Evolutionary conservation across 2,113 vertebrate genomes (phyloP), one percentile per base, ranked within the genome.

Genomic region (Emydura subglobosa): DNA sequence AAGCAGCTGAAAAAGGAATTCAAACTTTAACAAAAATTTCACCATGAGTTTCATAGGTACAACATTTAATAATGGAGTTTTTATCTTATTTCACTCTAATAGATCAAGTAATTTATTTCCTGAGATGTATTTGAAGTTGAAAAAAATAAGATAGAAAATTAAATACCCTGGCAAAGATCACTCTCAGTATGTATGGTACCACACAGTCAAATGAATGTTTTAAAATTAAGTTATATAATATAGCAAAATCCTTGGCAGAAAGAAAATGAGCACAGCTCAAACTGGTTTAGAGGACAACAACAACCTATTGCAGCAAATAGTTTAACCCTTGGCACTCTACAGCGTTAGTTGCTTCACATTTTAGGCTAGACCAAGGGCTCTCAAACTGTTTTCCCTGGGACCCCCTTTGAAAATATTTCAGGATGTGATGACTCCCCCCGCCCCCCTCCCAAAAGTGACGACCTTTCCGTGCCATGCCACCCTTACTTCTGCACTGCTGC

Each of bases 151-250:
- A 4, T 57, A 54, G 49, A 89, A 91, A 94, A 92, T 74, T 5
- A 65, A 95, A 91, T 57, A 39, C n/a, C 87, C 9, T 47, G 74
- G 74, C 22, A 78, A 78, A 78, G 42, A 78, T 7, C 25, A 89
- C 95, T n/a, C 24, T 21, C 74, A 83, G 78, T 91, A 89, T 91
- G 81, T 93, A 0, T 59, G 53, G 72, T 84, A 89, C 61, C 44
- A 86, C 79, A 80, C 49, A 88, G 0, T n/a, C 24, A 89, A 94
- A 92, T 55, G 80, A 89, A 53, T 74, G 44, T 86, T 86, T 39
- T 87, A 88, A 96, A 94, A 94, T 91, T 94, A 90, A 94, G 95
- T 82, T 94, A 93, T 49, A 84, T 50, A 5, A 81, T 91, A 91
- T 82, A 93, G 61, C 29, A 89, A 86, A 97, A 96, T 34, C 5